phyloP scores from a whole-genome alignment of 2,113 vertebrate species.

The Neogobius melanostomus region DNA sequence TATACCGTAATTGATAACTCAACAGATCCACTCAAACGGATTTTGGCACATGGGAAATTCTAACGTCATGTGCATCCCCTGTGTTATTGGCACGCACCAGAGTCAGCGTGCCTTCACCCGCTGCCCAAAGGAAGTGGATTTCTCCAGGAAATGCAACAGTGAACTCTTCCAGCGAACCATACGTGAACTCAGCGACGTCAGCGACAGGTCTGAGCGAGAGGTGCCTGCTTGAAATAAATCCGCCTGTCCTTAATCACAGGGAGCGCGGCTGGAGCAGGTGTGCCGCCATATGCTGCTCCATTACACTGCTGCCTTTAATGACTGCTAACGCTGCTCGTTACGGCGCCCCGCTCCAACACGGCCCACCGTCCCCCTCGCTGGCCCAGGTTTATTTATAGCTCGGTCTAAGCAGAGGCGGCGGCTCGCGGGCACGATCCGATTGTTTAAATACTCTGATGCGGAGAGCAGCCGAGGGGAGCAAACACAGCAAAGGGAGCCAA shows the following conservation, averaged over 20 bases:
- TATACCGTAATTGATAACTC: too few species aligned
- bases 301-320: slow-evolving; percentile 58
- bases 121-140: too few species aligned
- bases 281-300: slow-evolving; percentile 67
- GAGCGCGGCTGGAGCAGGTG: slow-evolving; percentile 57
- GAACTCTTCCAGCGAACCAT: too few species aligned
- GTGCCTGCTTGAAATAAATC: slow-evolving; percentile 16
- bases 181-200: neutral
- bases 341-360: slow-evolving; percentile 35
- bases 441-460: slow-evolving; percentile 47
- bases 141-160: neutral
- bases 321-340: slow-evolving; percentile 45
- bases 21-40: too few species aligned
- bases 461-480: slow-evolving; percentile 39
- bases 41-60: too few species aligned
- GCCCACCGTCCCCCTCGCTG: slow-evolving; percentile 25
- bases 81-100: too few species aligned
- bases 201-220: slow-evolving; percentile 4
- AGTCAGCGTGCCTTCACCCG: too few species aligned
- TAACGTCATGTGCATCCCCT: too few species aligned
- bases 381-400: slow-evolving; percentile 52
- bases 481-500: neutral
- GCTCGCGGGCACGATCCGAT: slow-evolving; percentile 8
- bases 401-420: slow-evolving; percentile 13
- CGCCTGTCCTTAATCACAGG: slow-evolving; percentile 26